Base-by-base conservation (phyloP, 2,797 vertebrate genomes). In the Anas bernieri region DNA sequence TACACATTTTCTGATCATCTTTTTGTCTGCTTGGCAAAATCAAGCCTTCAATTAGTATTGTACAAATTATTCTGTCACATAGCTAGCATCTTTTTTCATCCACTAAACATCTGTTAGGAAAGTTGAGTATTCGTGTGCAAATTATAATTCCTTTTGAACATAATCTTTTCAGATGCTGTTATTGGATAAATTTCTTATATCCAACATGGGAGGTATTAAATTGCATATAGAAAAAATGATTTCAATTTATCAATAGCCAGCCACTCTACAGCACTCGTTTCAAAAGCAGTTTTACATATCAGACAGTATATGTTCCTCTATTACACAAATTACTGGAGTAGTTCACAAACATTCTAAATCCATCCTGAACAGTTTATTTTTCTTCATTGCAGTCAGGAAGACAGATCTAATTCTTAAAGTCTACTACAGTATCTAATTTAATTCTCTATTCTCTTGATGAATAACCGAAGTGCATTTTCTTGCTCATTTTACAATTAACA, bases 21-120 rank as follows among this genome's bases (percentile, higher is more conserved):
- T 95, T 91, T 94, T 87, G 61, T 78, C 33, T 87, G 43, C 63
- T 52, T 88, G 54, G 68, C 79, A 96, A 96, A 97, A 96, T 84
- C 81, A 90, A 89, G 91, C 46, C 31, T 83, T 76, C 75, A 89
- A 68, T 91, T 92, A 91, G 72, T 62, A 64, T 37, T 74, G 64
- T 50, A 61, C 41, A 69, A 74, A 63, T 83, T 68, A 85, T 76
- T 82, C 77, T 90, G n/a, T 90, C 88, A 81, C 26, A 92, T 7
- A 64, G 76, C 45, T 94, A 94, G 25, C 46, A 85, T 63, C 56
- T 67, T 82, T 39, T 56, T 82, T 86, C 78, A 56, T 91, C 83
- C 59, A 81, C 52, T 88, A 74, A 75, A 58, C 43, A 92, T 48
- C 72, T 88, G 55, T 82, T 86, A 77, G 46, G 48, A 52, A 70